Conservation (phyloP, 2,113 vertebrate species). For the Dipodomys merriami region DNA sequence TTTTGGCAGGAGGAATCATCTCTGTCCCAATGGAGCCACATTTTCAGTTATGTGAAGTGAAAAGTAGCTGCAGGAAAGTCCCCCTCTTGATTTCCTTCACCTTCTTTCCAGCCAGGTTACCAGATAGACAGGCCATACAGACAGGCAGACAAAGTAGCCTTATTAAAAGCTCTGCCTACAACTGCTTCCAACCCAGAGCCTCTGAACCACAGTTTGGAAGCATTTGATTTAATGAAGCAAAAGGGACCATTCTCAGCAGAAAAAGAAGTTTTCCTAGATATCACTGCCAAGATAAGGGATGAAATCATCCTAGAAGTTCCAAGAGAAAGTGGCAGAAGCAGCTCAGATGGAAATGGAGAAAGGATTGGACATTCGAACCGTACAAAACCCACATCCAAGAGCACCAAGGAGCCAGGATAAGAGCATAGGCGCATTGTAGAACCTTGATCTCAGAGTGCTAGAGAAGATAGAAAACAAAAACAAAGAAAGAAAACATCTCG, state of each 20-base stretch:
- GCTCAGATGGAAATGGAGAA: background rate
- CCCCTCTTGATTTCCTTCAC: background rate
- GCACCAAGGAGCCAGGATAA: background rate
- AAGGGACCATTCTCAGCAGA: conserved; percentile 13
- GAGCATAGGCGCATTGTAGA: rapidly evolving
- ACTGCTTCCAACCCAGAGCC: background rate
- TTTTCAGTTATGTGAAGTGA: background rate
- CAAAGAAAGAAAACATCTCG: background rate
- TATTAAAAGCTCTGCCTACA: background rate
- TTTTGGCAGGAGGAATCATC: background rate
- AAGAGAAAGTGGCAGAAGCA: background rate
- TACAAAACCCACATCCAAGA: background rate
- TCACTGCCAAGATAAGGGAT: background rate
- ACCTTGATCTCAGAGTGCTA: background rate
- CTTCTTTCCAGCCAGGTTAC: background rate
- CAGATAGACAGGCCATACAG: no score
- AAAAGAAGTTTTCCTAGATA: conserved; percentile 22
- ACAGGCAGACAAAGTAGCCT: background rate
- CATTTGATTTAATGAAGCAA: background rate
- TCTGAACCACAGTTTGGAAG: background rate
- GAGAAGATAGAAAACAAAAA: background rate
- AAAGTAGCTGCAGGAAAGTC: background rate
- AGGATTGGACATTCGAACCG: rapidly evolving
- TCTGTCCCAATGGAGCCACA: background rate
- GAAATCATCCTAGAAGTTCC: background rate